These are phyloP conservation scores for Microctenopoma steveboyesi DNA, from an alignment of 2,797 vertebrate species.

Conservation along the genomic window DNA sequence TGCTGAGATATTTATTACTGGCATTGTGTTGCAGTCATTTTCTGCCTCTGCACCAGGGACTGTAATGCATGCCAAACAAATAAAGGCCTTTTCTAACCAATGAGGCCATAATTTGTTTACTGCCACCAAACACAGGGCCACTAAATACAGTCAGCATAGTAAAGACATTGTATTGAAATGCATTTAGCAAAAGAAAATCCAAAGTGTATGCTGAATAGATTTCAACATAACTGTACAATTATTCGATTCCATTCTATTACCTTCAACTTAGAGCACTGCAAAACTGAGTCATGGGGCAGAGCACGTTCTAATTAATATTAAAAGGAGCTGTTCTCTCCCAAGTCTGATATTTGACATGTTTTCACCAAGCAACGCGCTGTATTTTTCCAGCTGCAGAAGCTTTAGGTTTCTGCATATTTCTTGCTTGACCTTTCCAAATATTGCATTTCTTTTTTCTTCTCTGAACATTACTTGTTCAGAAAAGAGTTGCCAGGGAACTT, in stretches of 20 bases:
- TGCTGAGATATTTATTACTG: slow-evolving; percentile 80
- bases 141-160: slow-evolving; percentile 53
- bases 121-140: slow-evolving; percentile 53
- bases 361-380: slow-evolving; percentile 22
- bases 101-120: slow-evolving; percentile 75
- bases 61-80: slow-evolving; percentile 71
- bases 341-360: slow-evolving; percentile 56
- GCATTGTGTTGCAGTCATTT: slow-evolving; percentile 78
- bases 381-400: slow-evolving; percentile 31
- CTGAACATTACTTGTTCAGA: slow-evolving; percentile 44
- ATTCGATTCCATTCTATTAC: slow-evolving; percentile 11
- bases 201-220: slow-evolving; percentile 21
- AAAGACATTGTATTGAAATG: slow-evolving; percentile 27
- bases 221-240: slow-evolving; percentile 33
- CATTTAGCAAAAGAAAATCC: slow-evolving; percentile 4
- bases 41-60: slow-evolving; percentile 69
- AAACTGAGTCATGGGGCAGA: slow-evolving; percentile 39
- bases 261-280: slow-evolving; percentile 28
- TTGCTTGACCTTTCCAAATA: slow-evolving; percentile 65
- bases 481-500: slow-evolving; percentile 59
- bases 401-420: slow-evolving; percentile 61
- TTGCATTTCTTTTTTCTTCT: not conserved
- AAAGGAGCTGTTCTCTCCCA: slow-evolving; percentile 29
- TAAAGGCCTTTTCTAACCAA: slow-evolving; percentile 67
- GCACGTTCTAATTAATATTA: slow-evolving; percentile 43